Percentiles rank a stretch among this genome's conserved stretches.
Conservation (phyloP, 2,888 invertebrate species). For the Vannuccia rotundouncinata region DNA sequence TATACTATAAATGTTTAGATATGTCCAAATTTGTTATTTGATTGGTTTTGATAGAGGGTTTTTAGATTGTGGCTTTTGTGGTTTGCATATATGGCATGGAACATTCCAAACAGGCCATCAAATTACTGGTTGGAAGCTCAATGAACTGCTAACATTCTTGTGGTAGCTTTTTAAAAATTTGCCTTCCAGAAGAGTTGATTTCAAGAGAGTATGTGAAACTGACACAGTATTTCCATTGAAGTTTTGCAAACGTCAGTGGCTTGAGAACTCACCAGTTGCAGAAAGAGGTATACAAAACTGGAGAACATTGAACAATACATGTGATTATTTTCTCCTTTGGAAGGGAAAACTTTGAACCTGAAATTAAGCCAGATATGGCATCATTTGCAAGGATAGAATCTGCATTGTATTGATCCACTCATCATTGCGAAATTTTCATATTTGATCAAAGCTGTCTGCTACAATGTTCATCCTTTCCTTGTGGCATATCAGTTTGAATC, state of each 20-base stretch:
- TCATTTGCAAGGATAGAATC: too few relatives aligned
- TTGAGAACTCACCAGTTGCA: conserved; percentile 5
- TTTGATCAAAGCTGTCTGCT: too few relatives aligned
- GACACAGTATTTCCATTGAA: conserved; percentile 4
- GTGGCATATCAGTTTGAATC: too few relatives aligned
- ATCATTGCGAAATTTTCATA: too few relatives aligned
- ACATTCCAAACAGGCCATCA: conserved; percentile 4
- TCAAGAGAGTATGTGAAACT: conserved; percentile 2
- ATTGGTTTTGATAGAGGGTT: background rate
- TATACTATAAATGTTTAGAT: background rate
- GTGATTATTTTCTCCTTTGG: too few relatives aligned
- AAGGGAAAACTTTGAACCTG: too few relatives aligned
- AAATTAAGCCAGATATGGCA: too few relatives aligned
- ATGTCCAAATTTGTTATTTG: background rate
- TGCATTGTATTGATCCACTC: too few relatives aligned
- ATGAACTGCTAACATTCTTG: background rate
- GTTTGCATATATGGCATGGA: conserved; percentile 7
- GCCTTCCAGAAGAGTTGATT: conserved; percentile 9
- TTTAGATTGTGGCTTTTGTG: background rate
- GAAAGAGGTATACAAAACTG: background rate
- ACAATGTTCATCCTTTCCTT: too few relatives aligned
- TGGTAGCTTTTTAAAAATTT: background rate
- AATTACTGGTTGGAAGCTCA: conserved; percentile 2
- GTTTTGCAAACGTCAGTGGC: background rate
- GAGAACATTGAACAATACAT: background rate